Conservation (phyloP, 2,888 invertebrate species). For the Drosophila infuscata region DNA sequence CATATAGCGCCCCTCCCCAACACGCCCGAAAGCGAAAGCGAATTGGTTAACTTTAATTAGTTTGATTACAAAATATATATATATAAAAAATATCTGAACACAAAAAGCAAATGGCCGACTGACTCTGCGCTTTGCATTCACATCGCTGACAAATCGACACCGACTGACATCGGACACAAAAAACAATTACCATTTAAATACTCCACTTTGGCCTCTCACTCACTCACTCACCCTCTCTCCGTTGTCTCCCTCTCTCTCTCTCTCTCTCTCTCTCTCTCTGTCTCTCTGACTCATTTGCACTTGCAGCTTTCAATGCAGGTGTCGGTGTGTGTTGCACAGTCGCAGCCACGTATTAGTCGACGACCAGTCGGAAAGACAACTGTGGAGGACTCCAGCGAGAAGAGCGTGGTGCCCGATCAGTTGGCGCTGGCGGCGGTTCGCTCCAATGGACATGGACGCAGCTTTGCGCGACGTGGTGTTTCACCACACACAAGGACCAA, state of each 20-base stretch:
- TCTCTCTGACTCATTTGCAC: conserved; percentile 7
- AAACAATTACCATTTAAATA: conserved; percentile 39
- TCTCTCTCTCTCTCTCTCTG: not conserved
- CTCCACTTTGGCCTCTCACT: conserved; percentile 7
- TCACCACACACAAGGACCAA: conserved; percentile 55
- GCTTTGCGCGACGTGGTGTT: conserved; percentile 58
- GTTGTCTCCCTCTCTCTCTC: not conserved
- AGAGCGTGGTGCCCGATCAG: conserved; percentile 76
- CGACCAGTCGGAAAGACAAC: conserved; percentile 63
- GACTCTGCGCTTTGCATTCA: conserved; percentile 39
- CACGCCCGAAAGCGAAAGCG: conserved; percentile 68
- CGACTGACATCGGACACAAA: conserved; percentile 11
- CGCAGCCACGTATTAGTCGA: conserved; percentile 67
- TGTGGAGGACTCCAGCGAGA: conserved; percentile 69
- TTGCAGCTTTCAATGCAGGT: conserved; percentile 38
- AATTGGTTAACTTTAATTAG: conserved; percentile 72
- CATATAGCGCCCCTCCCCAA: not conserved
- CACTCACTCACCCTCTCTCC: too few relatives aligned
- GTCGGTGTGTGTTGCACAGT: conserved; percentile 28
- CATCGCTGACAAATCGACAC: conserved; percentile 13
- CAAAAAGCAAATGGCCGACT: conserved; percentile 34
- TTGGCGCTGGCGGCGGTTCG: conserved; percentile 78
- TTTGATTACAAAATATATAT: conserved; percentile 61
- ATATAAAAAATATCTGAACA: not conserved
- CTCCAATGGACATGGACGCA: conserved; percentile 63